Percentiles rank a stretch among this genome's conserved stretches.
phyloP scores from a whole-genome alignment of 1,140 invertebrate species.

The Zeugodacus cucurbitae region DNA sequence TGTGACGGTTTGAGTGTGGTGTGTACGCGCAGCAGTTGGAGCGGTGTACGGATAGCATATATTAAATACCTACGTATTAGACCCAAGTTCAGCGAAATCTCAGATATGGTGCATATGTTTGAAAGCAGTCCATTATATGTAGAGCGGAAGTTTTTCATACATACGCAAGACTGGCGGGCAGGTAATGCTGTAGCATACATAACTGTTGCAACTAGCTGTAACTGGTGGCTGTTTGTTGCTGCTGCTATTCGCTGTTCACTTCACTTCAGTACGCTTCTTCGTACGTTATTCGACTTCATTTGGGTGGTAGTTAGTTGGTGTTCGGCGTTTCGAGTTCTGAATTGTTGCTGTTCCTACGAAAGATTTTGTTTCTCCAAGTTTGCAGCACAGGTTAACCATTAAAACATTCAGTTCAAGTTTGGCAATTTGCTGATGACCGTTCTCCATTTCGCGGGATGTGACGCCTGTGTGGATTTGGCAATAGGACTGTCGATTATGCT shows the following conservation, averaged over 20 bases:
- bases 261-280: conserved; percentile 30
- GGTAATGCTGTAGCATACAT: background rate
- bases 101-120: background rate
- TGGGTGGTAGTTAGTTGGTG: conserved; percentile 29
- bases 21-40: conserved; percentile 30
- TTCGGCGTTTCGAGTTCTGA: background rate
- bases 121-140: background rate
- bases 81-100: background rate
- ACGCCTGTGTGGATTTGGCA: background rate
- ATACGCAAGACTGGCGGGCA: background rate
- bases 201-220: background rate
- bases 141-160: background rate
- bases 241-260: conserved; percentile 28
- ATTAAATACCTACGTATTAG: background rate
- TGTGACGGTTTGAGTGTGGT: background rate
- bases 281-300: conserved; percentile 24
- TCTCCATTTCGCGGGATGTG: background rate
- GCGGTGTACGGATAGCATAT: conserved; percentile 23
- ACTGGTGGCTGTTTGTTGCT: conserved; percentile 19
- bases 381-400: conserved; percentile 27
- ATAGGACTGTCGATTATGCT: background rate
- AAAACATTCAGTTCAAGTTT: background rate
- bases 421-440: background rate
- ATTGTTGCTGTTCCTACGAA: conserved; percentile 4
- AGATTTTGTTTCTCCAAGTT: conserved; percentile 32